A percentile compares a stretch with the other conserved stretches of the same genome.
phyloP scores from a whole-genome alignment of 2,888 invertebrate genomes.

The Rhynchonema sp. region DNA sequence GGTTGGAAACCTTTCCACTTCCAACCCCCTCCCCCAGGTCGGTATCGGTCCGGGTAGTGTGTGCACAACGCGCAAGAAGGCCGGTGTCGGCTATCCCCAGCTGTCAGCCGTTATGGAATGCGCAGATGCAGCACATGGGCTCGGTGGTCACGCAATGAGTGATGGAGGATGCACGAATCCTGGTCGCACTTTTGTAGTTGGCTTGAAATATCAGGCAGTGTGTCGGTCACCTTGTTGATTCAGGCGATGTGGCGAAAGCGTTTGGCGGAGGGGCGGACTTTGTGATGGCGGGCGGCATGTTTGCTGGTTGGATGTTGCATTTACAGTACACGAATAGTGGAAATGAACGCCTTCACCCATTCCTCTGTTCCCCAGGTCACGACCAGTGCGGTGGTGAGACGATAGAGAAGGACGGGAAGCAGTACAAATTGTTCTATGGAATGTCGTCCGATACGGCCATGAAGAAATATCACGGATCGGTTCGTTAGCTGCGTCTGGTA shows the following conservation, averaged over 20 bases:
- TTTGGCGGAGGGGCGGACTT: conserved; percentile 88
- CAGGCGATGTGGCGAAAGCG: conserved; percentile 63
- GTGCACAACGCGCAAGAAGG: conserved; percentile 75
- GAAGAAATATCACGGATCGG: conserved; percentile 54
- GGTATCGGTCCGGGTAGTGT: conserved; percentile 74
- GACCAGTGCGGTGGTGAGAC: conserved; percentile 69
- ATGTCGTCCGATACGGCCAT: conserved; percentile 78
- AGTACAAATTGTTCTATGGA: conserved; percentile 70
- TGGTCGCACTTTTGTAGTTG: conserved; percentile 27
- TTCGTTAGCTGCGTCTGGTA: neutral
- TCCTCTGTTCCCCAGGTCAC: too few species aligned
- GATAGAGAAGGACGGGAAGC: conserved; percentile 54
- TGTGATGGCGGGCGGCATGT: conserved; percentile 85
- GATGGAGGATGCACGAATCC: conserved; percentile 84
- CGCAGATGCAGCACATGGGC: conserved; percentile 78
- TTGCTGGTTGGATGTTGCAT: too few species aligned
- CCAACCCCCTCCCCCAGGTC: conserved; percentile 31
- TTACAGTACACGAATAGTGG: too few species aligned
- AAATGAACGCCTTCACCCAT: too few species aligned
- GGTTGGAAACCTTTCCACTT: too few species aligned
- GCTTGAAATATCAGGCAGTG: neutral
- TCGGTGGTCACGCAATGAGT: conserved; percentile 83
- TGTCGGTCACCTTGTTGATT: neutral
- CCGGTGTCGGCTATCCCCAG: conserved; percentile 60
- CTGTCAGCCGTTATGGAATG: conserved; percentile 78